A percentile compares a stretch with the other conserved stretches of the same genome.
These are phyloP conservation scores for Branchinecta sandiegonensis DNA, from an alignment of 2,888 invertebrate genomes.

Conservation along the genomic window DNA sequence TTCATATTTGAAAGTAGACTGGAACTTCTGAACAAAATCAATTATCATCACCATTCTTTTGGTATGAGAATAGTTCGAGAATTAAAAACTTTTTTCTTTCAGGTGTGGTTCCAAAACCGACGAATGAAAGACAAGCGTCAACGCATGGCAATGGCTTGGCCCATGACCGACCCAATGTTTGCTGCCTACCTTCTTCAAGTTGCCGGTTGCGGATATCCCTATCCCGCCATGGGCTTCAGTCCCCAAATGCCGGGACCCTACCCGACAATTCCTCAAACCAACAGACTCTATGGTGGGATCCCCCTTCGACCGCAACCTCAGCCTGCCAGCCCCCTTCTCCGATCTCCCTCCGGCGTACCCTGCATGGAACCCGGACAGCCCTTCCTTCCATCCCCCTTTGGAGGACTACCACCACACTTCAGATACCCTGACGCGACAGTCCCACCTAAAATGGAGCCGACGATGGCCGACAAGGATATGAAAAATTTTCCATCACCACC, in stretches of 20 bases:
- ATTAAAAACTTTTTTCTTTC: constrained; percentile 29
- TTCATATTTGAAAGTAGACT: too few species aligned
- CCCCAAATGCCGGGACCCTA: constrained; percentile 26
- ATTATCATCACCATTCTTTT: too few species aligned
- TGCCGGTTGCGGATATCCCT: constrained; percentile 39
- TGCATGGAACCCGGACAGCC: constrained; percentile 33
- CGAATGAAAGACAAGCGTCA: constrained; percentile 96
- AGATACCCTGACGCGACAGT: constrained; percentile 37
- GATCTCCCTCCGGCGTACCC: constrained; percentile 39
- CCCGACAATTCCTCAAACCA: constrained; percentile 9
- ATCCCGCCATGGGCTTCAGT: constrained; percentile 33
- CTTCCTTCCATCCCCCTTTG: constrained; percentile 26
- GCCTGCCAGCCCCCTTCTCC: constrained; percentile 12
- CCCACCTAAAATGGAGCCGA: constrained; percentile 40
- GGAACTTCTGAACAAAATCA: too few species aligned
- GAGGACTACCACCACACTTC: constrained; percentile 29
- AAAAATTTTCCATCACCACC: constrained; percentile 29
- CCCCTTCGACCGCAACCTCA: constrained; percentile 24
- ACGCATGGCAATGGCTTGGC: constrained; percentile 85
- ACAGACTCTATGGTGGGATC: constrained; percentile 21
- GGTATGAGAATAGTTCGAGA: too few species aligned
- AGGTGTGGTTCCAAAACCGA: constrained; percentile 97
- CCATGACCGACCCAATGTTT: constrained; percentile 82
- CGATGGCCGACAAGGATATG: constrained; percentile 39
- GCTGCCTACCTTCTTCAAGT: constrained; percentile 85